A percentile compares a stretch with the other conserved stretches of the same genome.
Evolutionary conservation across 2,113 vertebrate species (phyloP).

Genomic region (Hoplias malabaricus): DNA sequence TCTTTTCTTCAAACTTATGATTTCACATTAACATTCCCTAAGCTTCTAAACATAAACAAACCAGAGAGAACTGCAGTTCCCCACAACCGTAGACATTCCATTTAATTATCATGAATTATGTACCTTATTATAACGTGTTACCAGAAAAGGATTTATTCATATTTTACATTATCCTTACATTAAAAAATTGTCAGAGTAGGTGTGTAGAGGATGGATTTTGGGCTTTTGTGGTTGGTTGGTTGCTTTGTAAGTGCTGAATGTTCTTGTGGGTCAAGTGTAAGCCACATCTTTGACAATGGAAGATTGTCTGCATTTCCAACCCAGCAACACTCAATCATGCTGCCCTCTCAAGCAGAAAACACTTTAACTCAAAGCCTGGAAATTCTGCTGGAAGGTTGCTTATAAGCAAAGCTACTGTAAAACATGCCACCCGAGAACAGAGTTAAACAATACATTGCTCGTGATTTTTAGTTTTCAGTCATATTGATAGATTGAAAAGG

Average conservation of each 20-base stretch:
- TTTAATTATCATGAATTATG: no score
- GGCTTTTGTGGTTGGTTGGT: slow-evolving; percentile 47
- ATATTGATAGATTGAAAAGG: background rate
- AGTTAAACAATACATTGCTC: background rate
- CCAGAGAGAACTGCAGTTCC: no score
- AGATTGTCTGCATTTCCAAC: slow-evolving; percentile 69
- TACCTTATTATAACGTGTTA: background rate
- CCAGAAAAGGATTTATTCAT: slow-evolving; percentile 6
- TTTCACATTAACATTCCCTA: no score
- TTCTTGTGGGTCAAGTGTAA: slow-evolving; percentile 69
- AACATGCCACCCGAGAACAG: background rate
- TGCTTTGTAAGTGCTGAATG: slow-evolving; percentile 49
- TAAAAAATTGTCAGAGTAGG: no score
- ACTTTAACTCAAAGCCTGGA: slow-evolving; percentile 65
- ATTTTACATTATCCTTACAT: slow-evolving; percentile 15
- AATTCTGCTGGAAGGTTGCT: slow-evolving; percentile 37
- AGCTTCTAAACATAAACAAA: no score
- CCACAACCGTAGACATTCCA: no score
- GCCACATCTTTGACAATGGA: slow-evolving; percentile 65
- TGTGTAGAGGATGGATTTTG: no score
- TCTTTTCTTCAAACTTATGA: no score
- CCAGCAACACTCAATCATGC: slow-evolving; percentile 70
- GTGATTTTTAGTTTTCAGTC: background rate
- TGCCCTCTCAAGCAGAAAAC: slow-evolving; percentile 71
- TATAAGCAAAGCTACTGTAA: background rate